Conservation (phyloP, 2,888 invertebrate species). For the Girardia tigrina region DNA sequence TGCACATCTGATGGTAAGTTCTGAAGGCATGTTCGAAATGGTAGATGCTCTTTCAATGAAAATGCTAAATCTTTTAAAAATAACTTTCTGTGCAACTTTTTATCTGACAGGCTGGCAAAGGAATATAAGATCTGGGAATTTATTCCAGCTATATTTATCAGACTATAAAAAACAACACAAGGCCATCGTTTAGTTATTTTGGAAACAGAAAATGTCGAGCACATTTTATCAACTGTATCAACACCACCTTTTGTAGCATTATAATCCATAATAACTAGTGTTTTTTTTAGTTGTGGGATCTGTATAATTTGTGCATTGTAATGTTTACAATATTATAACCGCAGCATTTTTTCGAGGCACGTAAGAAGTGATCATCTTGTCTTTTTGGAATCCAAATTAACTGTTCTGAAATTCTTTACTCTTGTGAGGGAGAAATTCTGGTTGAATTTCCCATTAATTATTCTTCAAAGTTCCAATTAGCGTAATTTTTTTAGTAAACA, state of each 20-base stretch:
- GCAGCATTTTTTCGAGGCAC: background rate
- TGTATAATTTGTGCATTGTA: background rate
- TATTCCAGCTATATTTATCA: slow-evolving; percentile 3
- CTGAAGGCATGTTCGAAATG: slow-evolving; percentile 8
- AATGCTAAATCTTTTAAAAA: background rate
- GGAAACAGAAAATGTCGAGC: slow-evolving; percentile 17
- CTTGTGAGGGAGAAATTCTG: slow-evolving; percentile 8
- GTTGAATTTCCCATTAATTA: background rate
- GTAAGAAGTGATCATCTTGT: slow-evolving; percentile 17
- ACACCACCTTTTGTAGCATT: slow-evolving; percentile 13
- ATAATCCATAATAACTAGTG: background rate
- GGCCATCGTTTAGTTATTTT: slow-evolving; percentile 5
- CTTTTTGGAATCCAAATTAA: slow-evolving; percentile 19
- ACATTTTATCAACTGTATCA: slow-evolving; percentile 12
- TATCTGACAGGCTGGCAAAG: background rate
- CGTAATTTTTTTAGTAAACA: background rate
- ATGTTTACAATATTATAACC: background rate
- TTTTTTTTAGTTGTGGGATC: slow-evolving; percentile 10
- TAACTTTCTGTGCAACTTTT: background rate
- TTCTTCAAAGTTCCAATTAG: slow-evolving; percentile 13
- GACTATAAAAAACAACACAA: background rate
- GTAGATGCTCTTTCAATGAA: background rate
- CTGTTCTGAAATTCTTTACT: slow-evolving; percentile 12
- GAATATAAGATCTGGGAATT: slow-evolving; percentile 19
- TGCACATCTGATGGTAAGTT: slow-evolving; percentile 16